These are phyloP conservation scores for Cacatua alba DNA, from an alignment of 2,113 vertebrate genomes.

Conservation along the genomic window DNA sequence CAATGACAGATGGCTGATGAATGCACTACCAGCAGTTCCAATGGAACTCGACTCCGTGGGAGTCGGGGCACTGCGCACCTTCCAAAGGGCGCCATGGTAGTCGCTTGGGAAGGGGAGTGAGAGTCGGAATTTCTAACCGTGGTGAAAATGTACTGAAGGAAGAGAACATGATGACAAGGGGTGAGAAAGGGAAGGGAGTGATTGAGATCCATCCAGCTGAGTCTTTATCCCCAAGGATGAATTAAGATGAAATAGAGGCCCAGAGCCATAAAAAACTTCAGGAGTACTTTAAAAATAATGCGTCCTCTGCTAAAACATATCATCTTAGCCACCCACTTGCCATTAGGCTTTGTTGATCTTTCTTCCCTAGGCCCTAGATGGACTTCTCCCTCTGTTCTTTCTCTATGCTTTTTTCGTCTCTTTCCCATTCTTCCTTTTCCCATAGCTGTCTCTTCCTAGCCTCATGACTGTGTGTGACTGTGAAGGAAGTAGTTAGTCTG, in stretches of 20 bases:
- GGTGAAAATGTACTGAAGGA: constrained; percentile 67
- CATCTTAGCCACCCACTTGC: neutral
- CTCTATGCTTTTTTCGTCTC: neutral
- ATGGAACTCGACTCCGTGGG: constrained; percentile 72
- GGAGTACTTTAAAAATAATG: constrained; percentile 58
- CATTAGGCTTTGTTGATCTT: constrained; percentile 13
- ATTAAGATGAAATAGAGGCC: constrained; percentile 61
- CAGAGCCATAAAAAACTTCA: constrained; percentile 44
- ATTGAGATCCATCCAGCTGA: constrained; percentile 63
- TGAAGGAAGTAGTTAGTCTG: neutral
- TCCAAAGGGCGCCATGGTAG: constrained; percentile 68
- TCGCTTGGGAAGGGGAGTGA: constrained; percentile 67
- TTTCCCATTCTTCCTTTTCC: neutral
- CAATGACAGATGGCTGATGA: constrained; percentile 72
- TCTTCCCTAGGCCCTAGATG: neutral
- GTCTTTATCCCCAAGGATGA: constrained; percentile 64
- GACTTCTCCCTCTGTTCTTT: neutral
- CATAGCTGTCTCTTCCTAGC: neutral
- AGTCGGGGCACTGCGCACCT: constrained; percentile 65
- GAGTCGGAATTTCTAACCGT: constrained; percentile 64
- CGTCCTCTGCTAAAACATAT: neutral
- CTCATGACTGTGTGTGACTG: neutral
- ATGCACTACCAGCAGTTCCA: constrained; percentile 70
- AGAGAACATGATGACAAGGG: constrained; percentile 68
- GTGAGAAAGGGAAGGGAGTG: constrained; percentile 63